A percentile compares a stretch with the other conserved stretches of the same genome.
Conservation (phyloP, 2,888 invertebrate species). For the Cheilosia vernalis region DNA sequence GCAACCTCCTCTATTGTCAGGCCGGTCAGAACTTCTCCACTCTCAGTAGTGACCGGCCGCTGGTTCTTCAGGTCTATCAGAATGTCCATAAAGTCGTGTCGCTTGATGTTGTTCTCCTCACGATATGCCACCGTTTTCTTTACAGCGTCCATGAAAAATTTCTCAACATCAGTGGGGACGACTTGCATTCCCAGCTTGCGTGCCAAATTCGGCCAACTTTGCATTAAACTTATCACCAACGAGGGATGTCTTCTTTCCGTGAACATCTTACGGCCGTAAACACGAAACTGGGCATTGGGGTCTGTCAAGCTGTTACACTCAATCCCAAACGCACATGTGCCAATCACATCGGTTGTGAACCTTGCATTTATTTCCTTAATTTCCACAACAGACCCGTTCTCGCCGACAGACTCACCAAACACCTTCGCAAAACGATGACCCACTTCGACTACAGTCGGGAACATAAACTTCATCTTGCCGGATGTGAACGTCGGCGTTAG, state of each 20-base stretch:
- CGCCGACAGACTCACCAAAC: neutral
- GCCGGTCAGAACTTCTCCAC: slow-evolving; percentile 48
- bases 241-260: slow-evolving; percentile 75
- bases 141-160: slow-evolving; percentile 82
- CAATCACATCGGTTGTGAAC: slow-evolving; percentile 84
- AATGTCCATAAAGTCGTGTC: slow-evolving; percentile 84
- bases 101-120: slow-evolving; percentile 78
- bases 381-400: slow-evolving; percentile 78
- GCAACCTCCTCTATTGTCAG: slow-evolving; percentile 83
- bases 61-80: slow-evolving; percentile 82
- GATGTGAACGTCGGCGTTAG: slow-evolving; percentile 84
- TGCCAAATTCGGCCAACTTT: slow-evolving; percentile 76
- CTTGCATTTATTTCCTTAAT: slow-evolving; percentile 83
- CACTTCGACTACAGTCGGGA: slow-evolving; percentile 78
- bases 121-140: slow-evolving; percentile 81
- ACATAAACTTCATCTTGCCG: slow-evolving; percentile 84
- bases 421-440: slow-evolving; percentile 75
- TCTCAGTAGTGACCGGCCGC: neutral
- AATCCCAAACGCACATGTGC: slow-evolving; percentile 84
- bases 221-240: slow-evolving; percentile 75
- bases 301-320: slow-evolving; percentile 83
- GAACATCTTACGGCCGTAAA: slow-evolving; percentile 77
- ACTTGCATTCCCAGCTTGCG: slow-evolving; percentile 24
- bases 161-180: slow-evolving; percentile 71
- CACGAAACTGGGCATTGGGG: slow-evolving; percentile 81